Conservation (phyloP, 2,797 vertebrate species). For the Halcyon badia region DNA sequence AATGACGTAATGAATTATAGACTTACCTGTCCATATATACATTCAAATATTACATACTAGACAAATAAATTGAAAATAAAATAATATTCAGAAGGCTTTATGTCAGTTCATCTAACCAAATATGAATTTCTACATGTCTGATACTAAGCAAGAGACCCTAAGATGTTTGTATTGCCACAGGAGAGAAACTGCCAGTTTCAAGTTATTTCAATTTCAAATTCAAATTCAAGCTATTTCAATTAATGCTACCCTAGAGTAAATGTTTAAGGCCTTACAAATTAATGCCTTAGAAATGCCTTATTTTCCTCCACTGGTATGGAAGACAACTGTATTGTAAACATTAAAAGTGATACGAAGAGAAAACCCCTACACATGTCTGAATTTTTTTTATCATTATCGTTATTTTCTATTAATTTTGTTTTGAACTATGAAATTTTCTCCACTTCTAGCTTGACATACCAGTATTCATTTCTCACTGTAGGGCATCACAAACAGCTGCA, state of each 20-base stretch:
- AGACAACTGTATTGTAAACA: not conserved
- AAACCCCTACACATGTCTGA: accelerated
- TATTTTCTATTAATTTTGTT: conserved; percentile 51
- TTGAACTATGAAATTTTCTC: conserved; percentile 68
- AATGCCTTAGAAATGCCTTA: not conserved
- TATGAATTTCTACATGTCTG: not conserved
- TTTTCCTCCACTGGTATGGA: not conserved
- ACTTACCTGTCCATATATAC: not conserved
- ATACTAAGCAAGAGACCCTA: not conserved
- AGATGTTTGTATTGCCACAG: not conserved
- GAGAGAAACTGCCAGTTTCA: not conserved
- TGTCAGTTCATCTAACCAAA: not conserved
- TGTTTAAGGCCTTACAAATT: not conserved
- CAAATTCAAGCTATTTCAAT: too few species aligned
- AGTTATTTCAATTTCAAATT: not conserved
- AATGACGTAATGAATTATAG: not conserved
- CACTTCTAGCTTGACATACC: conserved; percentile 73
- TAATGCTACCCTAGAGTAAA: not conserved
- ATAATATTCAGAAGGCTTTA: not conserved
- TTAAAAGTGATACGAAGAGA: not conserved
- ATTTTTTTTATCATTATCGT: not conserved
- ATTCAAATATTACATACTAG: not conserved
- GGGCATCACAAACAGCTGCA: conserved; percentile 73
- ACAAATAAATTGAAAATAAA: not conserved
- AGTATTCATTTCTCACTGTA: conserved; percentile 74